These are phyloP conservation scores for Oostethus manadensis DNA, from an alignment of 2,113 vertebrate species.

Conservation along the genomic window DNA sequence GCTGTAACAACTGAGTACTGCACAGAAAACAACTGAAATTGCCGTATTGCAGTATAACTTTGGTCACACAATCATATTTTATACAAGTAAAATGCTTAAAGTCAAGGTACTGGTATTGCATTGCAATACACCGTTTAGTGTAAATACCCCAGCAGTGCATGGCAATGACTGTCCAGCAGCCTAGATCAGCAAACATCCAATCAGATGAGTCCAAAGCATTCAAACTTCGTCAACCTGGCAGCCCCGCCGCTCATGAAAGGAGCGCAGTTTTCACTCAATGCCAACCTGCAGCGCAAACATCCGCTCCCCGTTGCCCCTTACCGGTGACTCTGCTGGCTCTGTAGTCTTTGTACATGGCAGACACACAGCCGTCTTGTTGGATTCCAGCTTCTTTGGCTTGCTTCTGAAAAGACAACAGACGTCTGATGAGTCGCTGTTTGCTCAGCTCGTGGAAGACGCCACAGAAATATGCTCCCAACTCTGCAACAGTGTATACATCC, in stretches of 20 bases:
- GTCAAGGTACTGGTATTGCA: too few relatives aligned
- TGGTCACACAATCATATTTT: too few relatives aligned
- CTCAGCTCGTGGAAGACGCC: slow-evolving; percentile 21
- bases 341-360: slow-evolving; percentile 70
- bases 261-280: neutral
- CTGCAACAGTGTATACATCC: slow-evolving; percentile 9
- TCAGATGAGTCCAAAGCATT: too few relatives aligned
- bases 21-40: too few relatives aligned
- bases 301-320: slow-evolving; percentile 36
- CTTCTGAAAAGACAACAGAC: slow-evolving; percentile 39
- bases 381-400: slow-evolving; percentile 42
- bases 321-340: slow-evolving; percentile 62
- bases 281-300: neutral
- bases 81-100: too few relatives aligned
- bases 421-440: slow-evolving; percentile 22
- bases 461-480: slow-evolving; percentile 9
- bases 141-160: too few relatives aligned
- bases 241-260: neutral
- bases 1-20: too few relatives aligned
- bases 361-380: slow-evolving; percentile 9
- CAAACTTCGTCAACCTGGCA: neutral
- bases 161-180: too few relatives aligned
- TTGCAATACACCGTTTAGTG: too few relatives aligned
- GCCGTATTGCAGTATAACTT: too few relatives aligned
- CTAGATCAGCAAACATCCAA: too few relatives aligned